Conservation (phyloP, 92 coral and sea anemone genomes). For the Heliopora coerulea region DNA sequence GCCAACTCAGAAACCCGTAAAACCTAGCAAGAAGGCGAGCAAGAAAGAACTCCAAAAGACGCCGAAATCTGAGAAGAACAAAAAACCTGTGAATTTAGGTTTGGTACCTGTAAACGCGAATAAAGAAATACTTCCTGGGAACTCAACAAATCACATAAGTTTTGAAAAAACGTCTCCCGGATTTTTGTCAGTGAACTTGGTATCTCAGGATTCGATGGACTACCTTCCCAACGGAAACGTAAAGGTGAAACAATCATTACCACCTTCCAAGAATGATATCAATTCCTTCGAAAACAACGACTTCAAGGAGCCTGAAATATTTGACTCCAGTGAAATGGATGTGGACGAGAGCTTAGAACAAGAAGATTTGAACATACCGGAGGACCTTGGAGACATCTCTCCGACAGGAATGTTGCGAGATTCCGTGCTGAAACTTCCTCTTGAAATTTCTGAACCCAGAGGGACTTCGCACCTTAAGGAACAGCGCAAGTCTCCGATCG, state of each 20-base stretch:
- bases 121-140: constrained; percentile 36
- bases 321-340: constrained; percentile 26
- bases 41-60: constrained; percentile 48
- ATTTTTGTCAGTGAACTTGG: constrained; percentile 62
- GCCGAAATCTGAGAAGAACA: constrained; percentile 59
- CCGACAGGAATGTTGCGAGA: constrained; percentile 39
- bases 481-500: constrained; percentile 17
- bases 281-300: constrained; percentile 14
- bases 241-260: constrained; percentile 63
- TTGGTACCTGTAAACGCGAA: constrained; percentile 55
- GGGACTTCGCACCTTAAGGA: constrained; percentile 1
- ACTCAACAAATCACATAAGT: constrained; percentile 43
- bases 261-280: constrained; percentile 33
- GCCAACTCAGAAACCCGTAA: constrained; percentile 52
- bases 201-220: constrained; percentile 53
- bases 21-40: constrained; percentile 5
- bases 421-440: constrained; percentile 37
- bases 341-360: constrained; percentile 32
- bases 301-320: constrained; percentile 28
- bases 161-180: constrained; percentile 65
- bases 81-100: constrained; percentile 63
- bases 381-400: constrained; percentile 36
- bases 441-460: constrained; percentile 23
- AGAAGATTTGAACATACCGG: constrained; percentile 29
- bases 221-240: constrained; percentile 61